Percentiles rank a stretch among this genome's conserved stretches.
These are phyloP conservation scores for Caenorhabditis japonica DNA, from an alignment of 2,888 invertebrate genomes.

Conservation along the genomic window DNA sequence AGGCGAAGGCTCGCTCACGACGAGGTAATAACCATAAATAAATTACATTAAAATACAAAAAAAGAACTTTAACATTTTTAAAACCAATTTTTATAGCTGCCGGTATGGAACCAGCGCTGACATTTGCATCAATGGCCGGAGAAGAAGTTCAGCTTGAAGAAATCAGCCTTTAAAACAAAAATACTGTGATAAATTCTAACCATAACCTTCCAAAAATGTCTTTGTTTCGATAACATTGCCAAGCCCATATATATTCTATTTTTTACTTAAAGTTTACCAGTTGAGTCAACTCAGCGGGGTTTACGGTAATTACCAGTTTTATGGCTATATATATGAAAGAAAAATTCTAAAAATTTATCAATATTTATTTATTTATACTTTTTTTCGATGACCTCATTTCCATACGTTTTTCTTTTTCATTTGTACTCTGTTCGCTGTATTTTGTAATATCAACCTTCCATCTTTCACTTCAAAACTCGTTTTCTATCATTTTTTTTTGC, in stretches of 20 bases:
- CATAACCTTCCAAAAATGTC: constrained; percentile 1
- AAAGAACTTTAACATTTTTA: background rate
- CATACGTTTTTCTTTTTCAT: constrained; percentile 14
- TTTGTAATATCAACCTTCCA: too few relatives aligned
- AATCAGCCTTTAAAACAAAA: constrained; percentile 54
- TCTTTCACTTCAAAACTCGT: background rate
- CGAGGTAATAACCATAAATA: constrained; percentile 23
- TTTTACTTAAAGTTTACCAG: constrained; percentile 37
- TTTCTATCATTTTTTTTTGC: background rate
- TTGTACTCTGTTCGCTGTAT: too few relatives aligned
- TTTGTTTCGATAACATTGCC: constrained; percentile 13
- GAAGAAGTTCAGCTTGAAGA: constrained; percentile 67
- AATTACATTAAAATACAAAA: too few relatives aligned
- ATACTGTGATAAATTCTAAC: background rate
- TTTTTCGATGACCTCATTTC: constrained; percentile 49
- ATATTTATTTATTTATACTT: constrained; percentile 32
- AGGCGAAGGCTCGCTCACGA: constrained; percentile 29
- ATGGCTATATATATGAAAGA: constrained; percentile 43
- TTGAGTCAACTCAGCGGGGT: constrained; percentile 13
- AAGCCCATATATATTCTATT: background rate
- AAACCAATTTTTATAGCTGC: constrained; percentile 21
- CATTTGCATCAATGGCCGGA: constrained; percentile 68
- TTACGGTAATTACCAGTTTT: constrained; percentile 29
- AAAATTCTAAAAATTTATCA: constrained; percentile 33
- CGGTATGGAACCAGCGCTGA: constrained; percentile 52